phyloP scores from a whole-genome alignment of 2,797 vertebrate genomes.

The Mormyrops boulengeri region DNA sequence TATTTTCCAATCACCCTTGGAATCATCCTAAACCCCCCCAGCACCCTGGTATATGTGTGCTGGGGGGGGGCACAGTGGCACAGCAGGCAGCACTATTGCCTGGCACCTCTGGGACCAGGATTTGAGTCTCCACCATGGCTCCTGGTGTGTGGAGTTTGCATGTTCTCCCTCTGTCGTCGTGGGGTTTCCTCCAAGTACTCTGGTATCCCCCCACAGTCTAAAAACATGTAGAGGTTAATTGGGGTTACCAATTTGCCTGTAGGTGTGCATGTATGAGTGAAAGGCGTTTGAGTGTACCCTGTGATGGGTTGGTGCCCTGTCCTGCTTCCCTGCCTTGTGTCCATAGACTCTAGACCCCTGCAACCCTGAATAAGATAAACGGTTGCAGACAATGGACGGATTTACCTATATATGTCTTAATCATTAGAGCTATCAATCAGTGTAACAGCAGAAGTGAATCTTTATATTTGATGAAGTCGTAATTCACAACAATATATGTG shows the following conservation, averaged over 20 bases:
- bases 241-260: background rate
- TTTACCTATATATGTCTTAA: background rate
- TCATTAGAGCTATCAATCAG: background rate
- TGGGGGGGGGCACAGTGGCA: background rate
- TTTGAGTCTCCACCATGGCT: background rate
- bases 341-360: background rate
- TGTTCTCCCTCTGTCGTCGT: background rate
- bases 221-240: background rate
- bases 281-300: background rate
- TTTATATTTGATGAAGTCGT: background rate
- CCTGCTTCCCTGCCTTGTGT: background rate
- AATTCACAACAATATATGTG: background rate
- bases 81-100: background rate
- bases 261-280: background rate
- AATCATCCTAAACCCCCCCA: background rate
- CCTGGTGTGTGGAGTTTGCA: background rate
- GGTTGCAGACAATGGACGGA: background rate
- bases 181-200: background rate
- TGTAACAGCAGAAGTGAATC: background rate
- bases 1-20: background rate
- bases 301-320: background rate
- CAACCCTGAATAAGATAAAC: background rate
- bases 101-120: background rate
- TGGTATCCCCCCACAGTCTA: background rate
- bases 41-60: background rate